Percentiles rank a stretch among this genome's conserved stretches.
These are phyloP conservation scores for Digitonthophagus gazella DNA, from an alignment of 2,888 invertebrate genomes.

Conservation along the genomic window DNA sequence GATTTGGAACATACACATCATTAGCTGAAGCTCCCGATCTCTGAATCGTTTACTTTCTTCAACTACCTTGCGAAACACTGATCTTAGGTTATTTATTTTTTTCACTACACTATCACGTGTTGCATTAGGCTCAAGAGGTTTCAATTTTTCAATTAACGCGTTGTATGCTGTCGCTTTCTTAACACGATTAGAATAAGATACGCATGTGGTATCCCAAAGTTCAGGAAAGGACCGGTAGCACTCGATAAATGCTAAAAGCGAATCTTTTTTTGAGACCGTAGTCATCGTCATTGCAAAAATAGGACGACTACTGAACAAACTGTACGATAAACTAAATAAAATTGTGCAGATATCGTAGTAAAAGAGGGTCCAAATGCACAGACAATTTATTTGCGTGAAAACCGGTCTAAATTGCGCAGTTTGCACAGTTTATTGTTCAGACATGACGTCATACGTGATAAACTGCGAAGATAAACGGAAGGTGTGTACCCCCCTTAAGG, in stretches of 20 bases:
- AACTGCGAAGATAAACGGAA: too few species aligned
- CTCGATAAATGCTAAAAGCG: constrained; percentile 20
- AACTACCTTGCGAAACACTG: constrained; percentile 8
- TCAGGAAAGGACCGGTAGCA: constrained; percentile 19
- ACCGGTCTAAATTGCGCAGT: too few species aligned
- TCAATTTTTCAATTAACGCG: constrained; percentile 18
- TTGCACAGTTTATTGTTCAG: too few species aligned
- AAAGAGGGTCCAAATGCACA: too few species aligned
- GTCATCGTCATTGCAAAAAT: constrained; percentile 8
- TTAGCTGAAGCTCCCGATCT: constrained; percentile 11
- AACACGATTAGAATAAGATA: constrained; percentile 18
- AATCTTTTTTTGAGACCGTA: constrained; percentile 16
- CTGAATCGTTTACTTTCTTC: constrained; percentile 11
- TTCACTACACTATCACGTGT: constrained; percentile 21
- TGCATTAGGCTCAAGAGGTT: constrained; percentile 22
- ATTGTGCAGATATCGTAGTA: too few species aligned
- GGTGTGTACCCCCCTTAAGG: too few species aligned
- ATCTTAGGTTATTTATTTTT: constrained; percentile 16
- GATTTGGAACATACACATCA: constrained; percentile 6
- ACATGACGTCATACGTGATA: too few species aligned
- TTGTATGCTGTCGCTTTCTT: constrained; percentile 11
- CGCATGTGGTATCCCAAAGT: constrained; percentile 18
- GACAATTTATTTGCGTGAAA: too few species aligned
- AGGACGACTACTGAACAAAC: constrained; percentile 20
- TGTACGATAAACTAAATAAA: too few species aligned